Conservation (phyloP, 2,113 vertebrate genomes). For the Cichladusa arquata region DNA sequence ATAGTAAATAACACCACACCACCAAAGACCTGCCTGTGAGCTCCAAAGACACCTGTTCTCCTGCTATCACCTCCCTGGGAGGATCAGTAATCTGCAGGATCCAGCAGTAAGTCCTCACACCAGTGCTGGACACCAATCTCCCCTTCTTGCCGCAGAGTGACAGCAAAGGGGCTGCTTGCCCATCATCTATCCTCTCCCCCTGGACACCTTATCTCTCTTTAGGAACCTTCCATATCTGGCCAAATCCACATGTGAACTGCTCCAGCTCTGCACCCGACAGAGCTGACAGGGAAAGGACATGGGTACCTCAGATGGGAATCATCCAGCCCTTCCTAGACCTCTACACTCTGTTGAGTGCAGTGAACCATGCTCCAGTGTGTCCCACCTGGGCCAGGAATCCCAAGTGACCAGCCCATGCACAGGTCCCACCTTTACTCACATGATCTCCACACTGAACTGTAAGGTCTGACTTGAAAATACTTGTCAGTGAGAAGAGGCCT, state of each 20-base stretch:
- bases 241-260: background rate
- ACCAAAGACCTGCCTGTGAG: background rate
- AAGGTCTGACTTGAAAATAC: background rate
- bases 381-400: background rate
- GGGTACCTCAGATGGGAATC: background rate
- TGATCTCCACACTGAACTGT: fast-evolving
- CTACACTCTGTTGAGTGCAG: background rate
- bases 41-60: background rate
- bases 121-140: background rate
- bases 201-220: background rate
- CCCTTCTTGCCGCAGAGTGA: background rate
- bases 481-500: background rate
- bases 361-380: fast-evolving
- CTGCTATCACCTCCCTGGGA: background rate
- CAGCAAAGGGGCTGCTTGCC: background rate
- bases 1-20: background rate
- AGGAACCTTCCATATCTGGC: background rate
- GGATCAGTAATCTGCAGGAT: background rate
- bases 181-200: fast-evolving
- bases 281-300: background rate
- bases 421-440: background rate
- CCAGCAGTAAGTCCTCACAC: background rate
- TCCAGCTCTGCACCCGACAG: background rate
- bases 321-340: background rate
- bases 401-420: background rate